Base-by-base conservation (phyloP, 2,797 vertebrate genomes). In the Huso huso region DNA sequence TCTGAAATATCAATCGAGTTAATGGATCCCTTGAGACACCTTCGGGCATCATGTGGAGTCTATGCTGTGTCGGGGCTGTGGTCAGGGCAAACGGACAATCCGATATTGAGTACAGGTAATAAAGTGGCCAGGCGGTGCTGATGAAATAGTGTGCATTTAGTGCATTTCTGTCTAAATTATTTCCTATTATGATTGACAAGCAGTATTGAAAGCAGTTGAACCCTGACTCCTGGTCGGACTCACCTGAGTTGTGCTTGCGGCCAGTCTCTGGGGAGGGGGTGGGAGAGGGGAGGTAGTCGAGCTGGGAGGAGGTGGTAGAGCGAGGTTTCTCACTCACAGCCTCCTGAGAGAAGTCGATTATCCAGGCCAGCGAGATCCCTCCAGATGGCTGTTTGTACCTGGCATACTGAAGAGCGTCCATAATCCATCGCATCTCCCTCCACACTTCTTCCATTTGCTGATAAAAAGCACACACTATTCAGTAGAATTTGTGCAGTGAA, bases 371-470 rank as follows among this genome's bases (percentile, higher is more conserved):
- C 10, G 86, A 89, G 65, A 95, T 81, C 6, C 92, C 91, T 6
- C 90, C 90, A 0, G 86, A 85, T 1, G 91, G 90, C 78, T 96
- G 94, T 76, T 95, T 96, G 80, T 94, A 95, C 65, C 94, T 91
- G 12, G 93, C 93, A 0, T 92, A 91, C 74, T 96, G 94, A 73
- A 96, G 79, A 9, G 91, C 90, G 0, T 94, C 92, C 88, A 93
- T 94, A 73, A 96, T 93, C 94, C 94, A 96, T 63, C 94, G 86
- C n/a, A 89, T 87, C 68, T 96, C 93, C 0, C 92, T 86, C 94
- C 94, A 96, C 71, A 94, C 86, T 75, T 96, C 94, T 75, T 96
- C 94, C 91, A 94, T 91, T 88, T 94, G 93, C 94, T 96, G 85
- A 61, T 71, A 57, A 59, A 50, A 69, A 49, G 48, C 52, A 8